Evolutionary conservation across 2,888 invertebrate genomes (phyloP).

Genomic region (Andrena minutula): DNA sequence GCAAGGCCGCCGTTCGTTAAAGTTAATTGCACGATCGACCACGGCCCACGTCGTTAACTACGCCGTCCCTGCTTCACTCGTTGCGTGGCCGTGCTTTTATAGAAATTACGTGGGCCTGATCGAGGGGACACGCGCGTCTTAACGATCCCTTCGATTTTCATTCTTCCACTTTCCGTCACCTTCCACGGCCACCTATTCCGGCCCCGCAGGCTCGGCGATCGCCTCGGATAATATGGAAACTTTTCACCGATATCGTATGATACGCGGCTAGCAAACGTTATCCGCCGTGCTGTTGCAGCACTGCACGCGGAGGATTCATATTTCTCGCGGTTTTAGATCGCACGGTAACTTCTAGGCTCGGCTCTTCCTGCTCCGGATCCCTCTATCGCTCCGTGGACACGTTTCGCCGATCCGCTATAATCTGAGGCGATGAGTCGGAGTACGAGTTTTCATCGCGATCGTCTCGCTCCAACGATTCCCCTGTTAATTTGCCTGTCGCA

Average conservation of each 20-base stretch:
- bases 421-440: neutral
- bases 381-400: constrained; percentile 2
- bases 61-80: constrained; percentile 69
- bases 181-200: neutral
- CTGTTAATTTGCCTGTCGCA: constrained; percentile 30
- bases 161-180: neutral
- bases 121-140: constrained; percentile 10
- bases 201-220: neutral
- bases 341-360: constrained; percentile 21
- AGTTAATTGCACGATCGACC: constrained; percentile 83
- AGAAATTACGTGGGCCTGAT: constrained; percentile 52
- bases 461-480: constrained; percentile 22
- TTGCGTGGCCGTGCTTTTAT: constrained; percentile 66
- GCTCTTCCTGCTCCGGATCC: constrained; percentile 11
- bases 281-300: neutral
- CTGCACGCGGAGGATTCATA: neutral
- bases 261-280: constrained; percentile 2
- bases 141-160: neutral
- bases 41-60: constrained; percentile 80
- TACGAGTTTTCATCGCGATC: constrained; percentile 27
- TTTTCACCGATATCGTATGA: constrained; percentile 1
- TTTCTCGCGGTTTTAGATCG: constrained; percentile 35
- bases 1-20: constrained; percentile 84
- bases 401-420: constrained; percentile 15
- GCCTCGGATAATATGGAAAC: neutral